These are phyloP conservation scores for Antheraea yamamai DNA, from an alignment of 2,888 invertebrate genomes.

Conservation along the genomic window DNA sequence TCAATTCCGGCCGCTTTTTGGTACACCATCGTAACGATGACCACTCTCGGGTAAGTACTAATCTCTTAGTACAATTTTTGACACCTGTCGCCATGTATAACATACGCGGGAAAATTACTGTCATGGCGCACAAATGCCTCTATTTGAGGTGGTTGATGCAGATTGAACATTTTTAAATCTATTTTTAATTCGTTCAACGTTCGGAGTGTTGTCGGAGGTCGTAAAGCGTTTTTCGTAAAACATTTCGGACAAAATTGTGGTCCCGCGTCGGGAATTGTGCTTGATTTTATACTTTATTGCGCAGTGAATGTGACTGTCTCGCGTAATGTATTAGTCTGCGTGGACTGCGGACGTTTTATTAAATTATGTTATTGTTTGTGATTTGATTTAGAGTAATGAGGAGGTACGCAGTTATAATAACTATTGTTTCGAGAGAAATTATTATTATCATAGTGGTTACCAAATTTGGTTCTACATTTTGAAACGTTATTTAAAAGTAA, in stretches of 20 bases:
- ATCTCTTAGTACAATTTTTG: conserved; percentile 38
- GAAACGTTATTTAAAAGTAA: no score
- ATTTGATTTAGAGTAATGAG: not conserved
- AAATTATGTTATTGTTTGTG: conserved; percentile 23
- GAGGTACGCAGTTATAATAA: not conserved
- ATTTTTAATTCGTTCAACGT: conserved; percentile 43
- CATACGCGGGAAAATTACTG: conserved; percentile 68
- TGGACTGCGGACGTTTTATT: conserved; percentile 19
- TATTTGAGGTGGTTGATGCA: conserved; percentile 52
- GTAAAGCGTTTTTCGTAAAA: conserved; percentile 38
- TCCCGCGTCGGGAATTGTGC: conserved; percentile 22
- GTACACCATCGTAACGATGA: conserved; percentile 99
- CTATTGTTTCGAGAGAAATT: not conserved
- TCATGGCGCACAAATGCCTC: conserved; percentile 67
- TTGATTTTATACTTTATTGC: conserved; percentile 17
- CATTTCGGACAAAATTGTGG: conserved; percentile 17
- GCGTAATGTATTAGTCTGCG: not conserved
- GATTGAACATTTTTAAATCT: conserved; percentile 53
- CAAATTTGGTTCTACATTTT: not conserved
- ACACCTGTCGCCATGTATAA: conserved; percentile 74
- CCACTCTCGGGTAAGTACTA: conserved; percentile 96
- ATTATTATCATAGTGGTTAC: not conserved
- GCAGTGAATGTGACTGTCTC: not conserved
- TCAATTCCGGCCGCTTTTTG: conserved; percentile 99
- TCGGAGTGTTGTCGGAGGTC: conserved; percentile 31